Evolutionary conservation across 2,888 invertebrate genomes (phyloP), one percentile per base, ranked within the genome.

Genomic region (Seladonia tumulorum): DNA sequence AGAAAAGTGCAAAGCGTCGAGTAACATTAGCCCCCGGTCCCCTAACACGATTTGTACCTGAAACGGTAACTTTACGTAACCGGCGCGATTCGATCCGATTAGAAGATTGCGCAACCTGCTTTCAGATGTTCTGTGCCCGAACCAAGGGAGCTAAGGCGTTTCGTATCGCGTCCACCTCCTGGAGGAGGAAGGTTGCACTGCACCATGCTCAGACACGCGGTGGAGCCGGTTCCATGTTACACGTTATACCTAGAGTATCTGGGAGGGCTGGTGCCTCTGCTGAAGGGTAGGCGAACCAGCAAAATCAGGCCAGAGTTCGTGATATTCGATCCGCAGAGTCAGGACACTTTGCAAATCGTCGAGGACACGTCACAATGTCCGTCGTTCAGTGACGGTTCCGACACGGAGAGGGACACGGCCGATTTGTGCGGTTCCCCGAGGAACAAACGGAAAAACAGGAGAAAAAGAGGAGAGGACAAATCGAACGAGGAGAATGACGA

Each of bases 251-350:
- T 99, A 91, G 99, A 99, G 95, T 99, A 99, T 95, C 96, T 99
- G 57, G 99, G 99, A 5, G 99, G 99, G 1, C 96, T 99, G 74
- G 99, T 99, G 88, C 99, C 99, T 0, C 96, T 99, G 79, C 96
- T 99, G 22, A 99, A 99, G 94, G 99, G 99, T 39, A 98, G 99
- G 92, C 96, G 99, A 86, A 99, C 98, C 85, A 99, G 99, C 95
- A 99, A 99, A 96, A 98, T 99, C 89, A 96, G 99, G 80, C 99
- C 99, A 0, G 99, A 99, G 95, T 99, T 99, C 95, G 98, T 99
- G 82, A 99, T 99, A 93, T 99, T 98, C 94, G 98, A 99, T 95
- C 98, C 98, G 2, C 98, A 98, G 95, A 97, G 96, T 63, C 97
- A 97, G 96, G 98, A 98, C 97, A 94, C 93, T 85, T 92, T 93